phyloP scores from a whole-genome alignment of 2,113 vertebrate genomes.

The Setophaga petechia region DNA sequence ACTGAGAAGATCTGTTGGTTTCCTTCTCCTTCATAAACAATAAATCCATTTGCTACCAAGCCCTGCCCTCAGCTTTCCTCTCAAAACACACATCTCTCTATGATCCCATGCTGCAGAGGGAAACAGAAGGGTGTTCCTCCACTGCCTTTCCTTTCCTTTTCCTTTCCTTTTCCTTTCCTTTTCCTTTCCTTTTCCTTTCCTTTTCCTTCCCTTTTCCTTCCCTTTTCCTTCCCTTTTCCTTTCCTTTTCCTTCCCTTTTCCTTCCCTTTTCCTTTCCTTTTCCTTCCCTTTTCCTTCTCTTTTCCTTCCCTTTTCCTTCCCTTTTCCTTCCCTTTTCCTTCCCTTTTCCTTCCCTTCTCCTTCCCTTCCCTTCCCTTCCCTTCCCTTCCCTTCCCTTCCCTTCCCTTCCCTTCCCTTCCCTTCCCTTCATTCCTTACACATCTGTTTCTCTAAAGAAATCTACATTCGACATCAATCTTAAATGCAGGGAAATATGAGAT shows the following conservation, averaged over 20 bases:
- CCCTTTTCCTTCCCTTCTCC: too few relatives aligned
- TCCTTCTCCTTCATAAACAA: background rate
- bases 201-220: background rate
- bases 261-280: background rate
- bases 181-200: too few relatives aligned
- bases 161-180: too few relatives aligned
- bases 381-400: background rate
- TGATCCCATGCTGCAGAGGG: background rate
- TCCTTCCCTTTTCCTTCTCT: background rate
- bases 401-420: background rate
- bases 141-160: background rate
- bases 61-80: background rate
- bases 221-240: background rate
- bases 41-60: background rate
- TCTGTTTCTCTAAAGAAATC: background rate
- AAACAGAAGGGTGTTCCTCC: background rate
- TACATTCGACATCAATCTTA: background rate
- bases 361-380: too few relatives aligned
- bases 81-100: background rate
- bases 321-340: background rate
- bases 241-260: background rate
- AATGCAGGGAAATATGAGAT: background rate
- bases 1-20: background rate
- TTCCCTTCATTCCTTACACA: background rate
- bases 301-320: background rate